These are phyloP conservation scores for Crepidodera aurea DNA, from an alignment of 2,888 invertebrate genomes.

Conservation along the genomic window DNA sequence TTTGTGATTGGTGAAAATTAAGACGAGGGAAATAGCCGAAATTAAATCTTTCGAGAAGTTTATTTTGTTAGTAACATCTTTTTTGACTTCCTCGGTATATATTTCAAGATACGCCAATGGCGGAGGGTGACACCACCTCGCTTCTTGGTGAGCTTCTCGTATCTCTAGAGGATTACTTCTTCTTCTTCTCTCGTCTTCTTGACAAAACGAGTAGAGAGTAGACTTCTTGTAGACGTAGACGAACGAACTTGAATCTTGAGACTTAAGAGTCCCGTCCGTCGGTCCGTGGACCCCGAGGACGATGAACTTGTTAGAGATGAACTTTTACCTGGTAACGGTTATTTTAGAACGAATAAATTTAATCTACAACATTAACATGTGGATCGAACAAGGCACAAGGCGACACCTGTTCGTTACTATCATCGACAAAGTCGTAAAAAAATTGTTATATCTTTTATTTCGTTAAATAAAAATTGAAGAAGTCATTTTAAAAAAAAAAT, in stretches of 20 bases:
- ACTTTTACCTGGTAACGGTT: background rate
- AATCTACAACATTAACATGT: too few species aligned
- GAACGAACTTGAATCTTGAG: slow-evolving; percentile 39
- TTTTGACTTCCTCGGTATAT: background rate
- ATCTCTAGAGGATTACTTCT: background rate
- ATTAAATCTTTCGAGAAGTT: too few species aligned
- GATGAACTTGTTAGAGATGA: slow-evolving; percentile 26
- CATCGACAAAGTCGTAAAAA: too few species aligned
- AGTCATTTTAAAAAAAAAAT: too few species aligned
- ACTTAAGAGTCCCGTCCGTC: slow-evolving; percentile 19
- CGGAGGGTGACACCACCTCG: background rate
- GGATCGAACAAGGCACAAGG: too few species aligned
- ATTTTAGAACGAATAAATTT: too few species aligned
- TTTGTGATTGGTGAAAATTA: too few species aligned
- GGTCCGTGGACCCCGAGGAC: slow-evolving; percentile 29
- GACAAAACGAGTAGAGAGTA: slow-evolving; percentile 12
- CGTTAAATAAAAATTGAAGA: too few species aligned
- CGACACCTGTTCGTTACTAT: too few species aligned
- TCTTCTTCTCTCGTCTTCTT: background rate
- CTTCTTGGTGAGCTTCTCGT: background rate
- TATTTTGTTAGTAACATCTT: too few species aligned
- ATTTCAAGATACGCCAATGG: background rate
- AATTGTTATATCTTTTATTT: too few species aligned
- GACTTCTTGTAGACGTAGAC: slow-evolving; percentile 42
- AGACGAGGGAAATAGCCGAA: too few species aligned